Evolutionary conservation across 2,888 invertebrate species (phyloP).

Genomic region (Caenorhabditis angaria): DNA sequence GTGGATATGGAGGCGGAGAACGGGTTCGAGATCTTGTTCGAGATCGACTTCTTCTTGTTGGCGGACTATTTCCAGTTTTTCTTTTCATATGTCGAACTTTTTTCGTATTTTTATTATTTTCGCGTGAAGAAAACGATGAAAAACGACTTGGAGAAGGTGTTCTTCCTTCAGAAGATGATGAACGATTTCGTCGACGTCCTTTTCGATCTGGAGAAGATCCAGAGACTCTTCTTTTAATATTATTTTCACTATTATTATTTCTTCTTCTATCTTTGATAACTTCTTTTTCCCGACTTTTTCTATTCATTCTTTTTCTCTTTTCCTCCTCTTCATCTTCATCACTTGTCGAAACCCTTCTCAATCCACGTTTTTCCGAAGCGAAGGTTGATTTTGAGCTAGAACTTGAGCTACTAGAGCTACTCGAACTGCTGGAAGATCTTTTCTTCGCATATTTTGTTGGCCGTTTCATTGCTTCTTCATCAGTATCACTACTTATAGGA

Average conservation of each 20-base stretch:
- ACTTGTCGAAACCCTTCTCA: background rate
- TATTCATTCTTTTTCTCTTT: background rate
- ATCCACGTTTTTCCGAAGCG: background rate
- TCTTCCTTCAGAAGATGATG: background rate
- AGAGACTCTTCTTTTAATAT: background rate
- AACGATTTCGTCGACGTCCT: background rate
- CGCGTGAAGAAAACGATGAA: background rate
- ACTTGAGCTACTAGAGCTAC: background rate
- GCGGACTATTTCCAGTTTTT: background rate
- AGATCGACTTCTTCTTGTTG: constrained; percentile 5
- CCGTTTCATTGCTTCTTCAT: constrained; percentile 26
- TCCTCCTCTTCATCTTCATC: background rate
- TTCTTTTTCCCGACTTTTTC: background rate
- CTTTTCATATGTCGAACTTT: background rate
- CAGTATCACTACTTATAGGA: constrained; percentile 46
- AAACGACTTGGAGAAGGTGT: constrained; percentile 7
- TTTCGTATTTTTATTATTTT: background rate
- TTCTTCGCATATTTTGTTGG: background rate
- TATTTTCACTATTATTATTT: background rate
- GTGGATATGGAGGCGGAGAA: constrained; percentile 37
- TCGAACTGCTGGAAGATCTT: background rate
- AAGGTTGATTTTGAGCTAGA: constrained; percentile 2
- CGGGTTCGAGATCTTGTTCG: constrained; percentile 12
- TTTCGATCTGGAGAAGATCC: background rate
- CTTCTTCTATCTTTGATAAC: too few relatives aligned